phyloP scores from a whole-genome alignment of 1,140 invertebrate genomes.

The Mercenaria mercenaria region DNA sequence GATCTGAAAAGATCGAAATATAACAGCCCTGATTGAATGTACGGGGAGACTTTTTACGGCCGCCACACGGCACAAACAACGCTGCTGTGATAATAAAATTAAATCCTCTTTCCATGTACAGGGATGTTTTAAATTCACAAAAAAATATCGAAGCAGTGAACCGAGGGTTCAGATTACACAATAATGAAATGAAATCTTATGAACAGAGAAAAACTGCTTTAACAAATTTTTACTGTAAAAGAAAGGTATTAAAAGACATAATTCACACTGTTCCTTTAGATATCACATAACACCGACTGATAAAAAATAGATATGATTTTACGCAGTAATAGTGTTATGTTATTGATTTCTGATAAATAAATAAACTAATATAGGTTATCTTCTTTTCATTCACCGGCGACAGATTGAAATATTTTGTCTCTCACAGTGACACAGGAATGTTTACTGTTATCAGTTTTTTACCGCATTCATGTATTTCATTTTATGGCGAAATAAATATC shows the following conservation, averaged over 20 bases:
- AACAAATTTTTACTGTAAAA: slow-evolving; percentile 16
- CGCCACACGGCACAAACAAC: too few species aligned
- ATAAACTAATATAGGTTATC: too few species aligned
- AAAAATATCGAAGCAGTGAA: neutral
- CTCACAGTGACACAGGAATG: neutral
- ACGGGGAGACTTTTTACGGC: too few species aligned
- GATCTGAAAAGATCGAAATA: too few species aligned
- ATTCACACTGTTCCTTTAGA: too few species aligned
- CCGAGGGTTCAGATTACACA: slow-evolving; percentile 8
- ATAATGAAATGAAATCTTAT: slow-evolving; percentile 10
- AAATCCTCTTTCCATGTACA: neutral
- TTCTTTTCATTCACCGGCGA: too few species aligned
- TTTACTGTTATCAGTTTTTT: neutral
- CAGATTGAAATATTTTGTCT: too few species aligned
- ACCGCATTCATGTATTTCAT: neutral
- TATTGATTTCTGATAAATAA: too few species aligned
- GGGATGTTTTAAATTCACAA: neutral
- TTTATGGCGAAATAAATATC: neutral
- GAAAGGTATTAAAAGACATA: neutral
- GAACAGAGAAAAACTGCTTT: slow-evolving; percentile 1
- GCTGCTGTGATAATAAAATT: too few species aligned
- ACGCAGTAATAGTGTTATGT: neutral
- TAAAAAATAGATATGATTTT: neutral
- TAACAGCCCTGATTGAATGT: too few species aligned
- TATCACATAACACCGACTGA: slow-evolving; percentile 14